Evolutionary conservation across 2,113 vertebrate species (phyloP).

Genomic region (Phocoena phocoena): DNA sequence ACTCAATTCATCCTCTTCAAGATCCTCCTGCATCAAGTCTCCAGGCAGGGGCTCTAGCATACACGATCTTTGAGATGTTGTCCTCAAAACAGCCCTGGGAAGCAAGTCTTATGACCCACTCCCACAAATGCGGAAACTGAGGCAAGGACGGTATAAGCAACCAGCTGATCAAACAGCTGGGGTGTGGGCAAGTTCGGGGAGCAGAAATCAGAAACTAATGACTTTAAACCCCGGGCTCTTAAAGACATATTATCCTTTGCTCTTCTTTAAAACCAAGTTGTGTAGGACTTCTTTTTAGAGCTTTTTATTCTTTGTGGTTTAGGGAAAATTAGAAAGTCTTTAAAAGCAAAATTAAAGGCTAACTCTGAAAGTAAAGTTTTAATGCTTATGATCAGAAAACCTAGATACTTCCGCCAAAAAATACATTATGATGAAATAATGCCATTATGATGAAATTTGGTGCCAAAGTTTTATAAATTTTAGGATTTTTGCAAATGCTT

Average conservation of each 20-base stretch:
- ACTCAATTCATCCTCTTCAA: background rate
- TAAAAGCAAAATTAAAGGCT: slow-evolving; percentile 28
- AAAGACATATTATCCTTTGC: background rate
- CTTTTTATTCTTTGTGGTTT: background rate
- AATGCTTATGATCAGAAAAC: background rate
- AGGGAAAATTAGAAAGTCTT: background rate
- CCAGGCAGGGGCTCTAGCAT: background rate
- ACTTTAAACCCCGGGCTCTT: background rate
- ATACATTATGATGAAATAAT: background rate
- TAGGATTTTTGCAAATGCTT: background rate
- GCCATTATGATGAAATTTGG: background rate
- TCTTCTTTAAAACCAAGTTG: background rate
- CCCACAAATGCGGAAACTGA: background rate
- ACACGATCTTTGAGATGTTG: background rate
- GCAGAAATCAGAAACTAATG: background rate
- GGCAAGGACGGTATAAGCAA: no score
- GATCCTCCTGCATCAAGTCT: background rate
- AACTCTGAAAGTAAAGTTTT: background rate
- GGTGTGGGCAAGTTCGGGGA: background rate
- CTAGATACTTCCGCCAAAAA: background rate
- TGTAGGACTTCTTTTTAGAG: background rate
- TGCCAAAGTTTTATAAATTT: background rate
- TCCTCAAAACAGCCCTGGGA: background rate
- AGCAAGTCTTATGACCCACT: background rate
- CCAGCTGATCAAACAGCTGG: background rate